Base-by-base conservation (phyloP, 2,113 vertebrate species). In the Platichthys flesus region DNA sequence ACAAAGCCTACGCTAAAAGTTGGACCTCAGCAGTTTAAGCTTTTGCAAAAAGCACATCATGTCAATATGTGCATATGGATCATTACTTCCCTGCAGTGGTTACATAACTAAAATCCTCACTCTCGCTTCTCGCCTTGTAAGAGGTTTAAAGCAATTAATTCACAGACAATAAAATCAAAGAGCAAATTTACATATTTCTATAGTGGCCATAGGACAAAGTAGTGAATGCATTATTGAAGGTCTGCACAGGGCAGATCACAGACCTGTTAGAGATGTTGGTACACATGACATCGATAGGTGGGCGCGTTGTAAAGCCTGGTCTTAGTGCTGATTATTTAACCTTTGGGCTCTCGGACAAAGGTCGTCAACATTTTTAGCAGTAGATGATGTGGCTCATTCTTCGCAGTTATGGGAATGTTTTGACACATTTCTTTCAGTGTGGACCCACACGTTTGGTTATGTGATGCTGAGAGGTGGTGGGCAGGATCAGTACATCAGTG, bases 1-100 rank as follows among this genome's bases (percentile, higher is more conserved):
- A 83, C 69, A 74, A 75, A 78, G 31, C 69, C 67, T 57, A 35
- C 15, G 15, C 60, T 74, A 77, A 74, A 78, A 64, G 68, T 10
- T 63, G n/a, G 42, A 80, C 60, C 51, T 24, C 20, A n/a, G 21
- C 42, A 52, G 69, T 75, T 60, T 35, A 15, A 26, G 31, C 70
- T 23, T 76, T 67, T 65, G 54, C 24, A 70, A 74, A 79, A 75
- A 63, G 76, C 62, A 65, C 60, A 62, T 68, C 23, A 37, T 28
- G 62, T 63, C 77, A 83, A 76, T 82, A 80, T 78, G 76, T 69
- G 71, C 24, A 61, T 13, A 79, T 4, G 21, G 71, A 83, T 59
- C 73, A 55, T 24, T 6, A 47, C 58, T 28, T 75, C 15, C 28
- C 51, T 74, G 54, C 61, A 51, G 13, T 61, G 40, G 60, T 84